Percentiles rank a stretch among this genome's conserved stretches.
These are phyloP conservation scores for Chionodraco myersi DNA, from an alignment of 2,113 vertebrate species.

Conservation along the genomic window DNA sequence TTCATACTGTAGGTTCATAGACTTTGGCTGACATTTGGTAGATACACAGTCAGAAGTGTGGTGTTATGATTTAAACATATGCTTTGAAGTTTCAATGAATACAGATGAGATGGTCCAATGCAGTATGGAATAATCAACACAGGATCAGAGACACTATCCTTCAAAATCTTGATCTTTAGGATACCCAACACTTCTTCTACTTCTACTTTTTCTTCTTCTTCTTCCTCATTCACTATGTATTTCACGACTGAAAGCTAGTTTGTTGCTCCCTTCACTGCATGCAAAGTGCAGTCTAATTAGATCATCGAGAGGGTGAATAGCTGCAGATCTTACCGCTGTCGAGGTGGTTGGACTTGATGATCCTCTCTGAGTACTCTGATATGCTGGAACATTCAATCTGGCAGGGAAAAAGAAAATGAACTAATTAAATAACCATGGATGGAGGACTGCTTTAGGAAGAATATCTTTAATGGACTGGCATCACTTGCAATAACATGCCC, in stretches of 20 bases:
- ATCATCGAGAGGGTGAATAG: neutral
- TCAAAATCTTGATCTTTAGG: no score
- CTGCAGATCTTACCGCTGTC: conserved; percentile 90
- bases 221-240: neutral
- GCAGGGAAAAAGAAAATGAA: conserved; percentile 18
- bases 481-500: neutral
- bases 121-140: neutral
- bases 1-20: conserved; percentile 61
- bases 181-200: no score
- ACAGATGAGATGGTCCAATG: conserved; percentile 5
- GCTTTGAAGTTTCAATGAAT: conserved; percentile 44
- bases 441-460: neutral
- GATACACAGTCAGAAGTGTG: conserved; percentile 36
- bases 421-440: neutral
- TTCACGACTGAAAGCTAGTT: neutral
- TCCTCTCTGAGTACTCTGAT: conserved; percentile 98
- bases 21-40: conserved; percentile 45
- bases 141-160: neutral
- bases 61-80: conserved; percentile 11
- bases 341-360: conserved; percentile 98
- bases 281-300: conserved; percentile 21
- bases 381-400: conserved; percentile 99
- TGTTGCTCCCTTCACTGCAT: neutral
- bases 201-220: no score
- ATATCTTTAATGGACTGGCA: neutral